Conservation (phyloP, 2,113 vertebrate species). For the Marmota monax region DNA sequence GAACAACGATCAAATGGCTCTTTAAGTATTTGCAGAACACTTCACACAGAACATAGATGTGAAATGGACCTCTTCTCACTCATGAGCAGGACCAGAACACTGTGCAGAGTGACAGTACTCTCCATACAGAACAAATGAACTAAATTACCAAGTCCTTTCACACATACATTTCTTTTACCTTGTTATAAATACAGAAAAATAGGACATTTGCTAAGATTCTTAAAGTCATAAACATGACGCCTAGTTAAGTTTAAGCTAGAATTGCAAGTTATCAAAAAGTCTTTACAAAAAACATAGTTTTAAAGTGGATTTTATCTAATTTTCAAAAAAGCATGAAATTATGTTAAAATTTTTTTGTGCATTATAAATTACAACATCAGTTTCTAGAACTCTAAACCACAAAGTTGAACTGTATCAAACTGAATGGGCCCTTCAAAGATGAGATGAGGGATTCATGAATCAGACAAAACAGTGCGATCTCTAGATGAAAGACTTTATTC, state of each 20-base stretch:
- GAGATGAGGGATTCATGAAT: constrained; percentile 78
- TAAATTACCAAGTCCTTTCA: constrained; percentile 1
- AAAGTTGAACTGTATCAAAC: constrained; percentile 79
- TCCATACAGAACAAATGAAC: constrained; percentile 49
- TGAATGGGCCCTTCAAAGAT: constrained; percentile 80
- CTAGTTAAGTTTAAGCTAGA: constrained; percentile 47
- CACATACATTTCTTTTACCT: neutral
- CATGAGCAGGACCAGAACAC: neutral
- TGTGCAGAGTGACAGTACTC: neutral
- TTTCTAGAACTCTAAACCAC: constrained; percentile 66
- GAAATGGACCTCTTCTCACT: constrained; percentile 9
- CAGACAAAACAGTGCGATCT: constrained; percentile 73
- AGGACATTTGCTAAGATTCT: neutral
- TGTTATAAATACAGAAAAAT: constrained; percentile 32
- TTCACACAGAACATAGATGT: constrained; percentile 30
- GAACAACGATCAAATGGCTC: too few relatives aligned
- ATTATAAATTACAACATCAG: constrained; percentile 68
- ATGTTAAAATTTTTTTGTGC: constrained; percentile 66
- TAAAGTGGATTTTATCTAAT: constrained; percentile 47
- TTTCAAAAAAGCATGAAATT: constrained; percentile 44
- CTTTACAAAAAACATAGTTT: neutral
- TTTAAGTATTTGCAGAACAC: constrained; percentile 24
- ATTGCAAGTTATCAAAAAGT: constrained; percentile 36
- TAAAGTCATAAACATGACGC: constrained; percentile 10
- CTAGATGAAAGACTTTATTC: constrained; percentile 82